These are phyloP conservation scores for Abrostola tripartita DNA, from an alignment of 2,888 invertebrate species.

Conservation along the genomic window DNA sequence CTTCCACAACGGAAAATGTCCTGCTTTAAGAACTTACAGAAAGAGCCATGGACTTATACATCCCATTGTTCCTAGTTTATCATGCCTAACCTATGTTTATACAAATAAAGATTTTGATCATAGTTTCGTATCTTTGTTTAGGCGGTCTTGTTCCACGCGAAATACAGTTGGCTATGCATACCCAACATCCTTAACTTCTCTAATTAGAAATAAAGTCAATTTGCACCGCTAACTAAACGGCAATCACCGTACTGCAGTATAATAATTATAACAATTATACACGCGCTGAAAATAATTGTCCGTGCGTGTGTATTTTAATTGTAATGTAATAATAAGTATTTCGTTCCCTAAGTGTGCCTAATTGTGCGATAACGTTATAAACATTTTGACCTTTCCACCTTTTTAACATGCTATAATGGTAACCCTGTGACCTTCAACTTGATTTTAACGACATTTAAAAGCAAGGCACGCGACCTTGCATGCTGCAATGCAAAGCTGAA, in stretches of 20 bases:
- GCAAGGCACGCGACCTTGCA: slow-evolving; percentile 41
- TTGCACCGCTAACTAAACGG: not conserved
- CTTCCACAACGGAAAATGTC: too few species aligned
- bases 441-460: slow-evolving; percentile 21
- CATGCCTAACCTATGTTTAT: too few species aligned
- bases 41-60: too few species aligned
- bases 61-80: too few species aligned
- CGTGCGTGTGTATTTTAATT: not conserved
- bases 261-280: not conserved
- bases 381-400: slow-evolving; percentile 14
- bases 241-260: not conserved
- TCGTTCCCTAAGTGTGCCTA: not conserved
- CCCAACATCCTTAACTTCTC: too few species aligned
- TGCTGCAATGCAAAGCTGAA: slow-evolving; percentile 26
- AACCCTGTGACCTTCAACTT: slow-evolving; percentile 37
- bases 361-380: slow-evolving; percentile 17
- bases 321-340: not conserved
- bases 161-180: too few species aligned
- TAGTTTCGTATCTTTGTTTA: too few species aligned
- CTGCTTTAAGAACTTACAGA: too few species aligned
- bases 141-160: too few species aligned
- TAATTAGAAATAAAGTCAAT: too few species aligned
- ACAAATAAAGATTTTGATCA: too few species aligned
- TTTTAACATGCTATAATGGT: slow-evolving; percentile 18
- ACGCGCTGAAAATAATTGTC: not conserved